Evolutionary conservation across 1,140 invertebrate genomes (phyloP).

Genomic region (Plutomurus gul): DNA sequence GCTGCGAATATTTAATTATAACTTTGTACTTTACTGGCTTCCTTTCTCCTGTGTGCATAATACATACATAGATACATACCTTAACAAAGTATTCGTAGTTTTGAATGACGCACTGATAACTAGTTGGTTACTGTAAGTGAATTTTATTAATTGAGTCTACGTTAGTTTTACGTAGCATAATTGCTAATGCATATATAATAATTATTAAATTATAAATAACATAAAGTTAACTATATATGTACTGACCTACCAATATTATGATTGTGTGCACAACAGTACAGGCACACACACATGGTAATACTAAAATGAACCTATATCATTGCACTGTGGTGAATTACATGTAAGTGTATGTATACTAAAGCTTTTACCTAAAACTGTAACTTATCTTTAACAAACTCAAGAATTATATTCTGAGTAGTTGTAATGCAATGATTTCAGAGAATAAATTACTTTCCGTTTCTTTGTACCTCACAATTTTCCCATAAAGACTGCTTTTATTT

Average conservation of each 20-base stretch:
- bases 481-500: background rate
- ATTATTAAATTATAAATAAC: too few relatives aligned
- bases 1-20: too few relatives aligned
- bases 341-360: background rate
- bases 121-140: too few relatives aligned
- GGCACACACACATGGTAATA: background rate
- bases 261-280: background rate
- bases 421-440: background rate
- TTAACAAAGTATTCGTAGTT: too few relatives aligned
- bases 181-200: too few relatives aligned
- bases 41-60: too few relatives aligned
- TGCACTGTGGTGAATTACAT: conserved; percentile 26
- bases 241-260: background rate
- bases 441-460: conserved; percentile 4
- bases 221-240: too few relatives aligned
- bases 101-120: too few relatives aligned
- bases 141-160: too few relatives aligned
- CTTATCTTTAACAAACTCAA: background rate
- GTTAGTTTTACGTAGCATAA: too few relatives aligned
- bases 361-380: background rate
- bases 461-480: background rate
- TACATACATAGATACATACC: too few relatives aligned
- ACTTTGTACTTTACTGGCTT: too few relatives aligned
- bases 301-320: conserved; percentile 20
- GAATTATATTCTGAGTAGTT: conserved; percentile 10